Conservation (phyloP, 64 coral and sea anemone species). For the Pachyseris speciosa region DNA sequence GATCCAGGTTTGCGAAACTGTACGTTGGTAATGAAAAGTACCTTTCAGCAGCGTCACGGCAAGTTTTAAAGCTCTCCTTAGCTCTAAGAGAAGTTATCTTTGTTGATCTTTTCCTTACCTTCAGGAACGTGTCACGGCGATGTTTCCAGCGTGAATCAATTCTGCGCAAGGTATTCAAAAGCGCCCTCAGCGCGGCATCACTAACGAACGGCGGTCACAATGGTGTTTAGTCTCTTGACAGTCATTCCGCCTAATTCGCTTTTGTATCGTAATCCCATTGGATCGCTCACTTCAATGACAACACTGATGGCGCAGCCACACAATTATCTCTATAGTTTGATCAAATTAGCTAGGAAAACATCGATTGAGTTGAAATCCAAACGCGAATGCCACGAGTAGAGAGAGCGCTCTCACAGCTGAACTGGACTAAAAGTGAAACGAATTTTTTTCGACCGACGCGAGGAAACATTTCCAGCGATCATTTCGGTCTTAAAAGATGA, state of each 20-base stretch:
- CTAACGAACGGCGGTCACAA: not conserved
- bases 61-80: too few species aligned
- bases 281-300: not conserved
- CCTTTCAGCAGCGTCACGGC: too few species aligned
- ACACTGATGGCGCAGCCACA: not conserved
- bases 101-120: not conserved
- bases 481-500: not conserved
- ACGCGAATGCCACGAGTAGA: not conserved
- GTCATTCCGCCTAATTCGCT: slow-evolving; percentile 9
- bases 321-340: not conserved
- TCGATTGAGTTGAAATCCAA: not conserved
- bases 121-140: not conserved
- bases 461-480: slow-evolving; percentile 4
- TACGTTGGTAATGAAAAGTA: too few species aligned
- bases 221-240: not conserved
- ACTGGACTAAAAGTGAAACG: not conserved
- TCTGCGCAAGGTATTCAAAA: not conserved
- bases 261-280: slow-evolving; percentile 31
- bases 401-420: not conserved
- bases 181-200: not conserved
- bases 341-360: not conserved
- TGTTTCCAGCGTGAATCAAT: not conserved
- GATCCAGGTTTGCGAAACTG: too few species aligned
- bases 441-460: not conserved
- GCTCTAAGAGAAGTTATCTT: too few species aligned